Conservation (phyloP, 1,140 invertebrate genomes). For the Lycorma delicatula region DNA sequence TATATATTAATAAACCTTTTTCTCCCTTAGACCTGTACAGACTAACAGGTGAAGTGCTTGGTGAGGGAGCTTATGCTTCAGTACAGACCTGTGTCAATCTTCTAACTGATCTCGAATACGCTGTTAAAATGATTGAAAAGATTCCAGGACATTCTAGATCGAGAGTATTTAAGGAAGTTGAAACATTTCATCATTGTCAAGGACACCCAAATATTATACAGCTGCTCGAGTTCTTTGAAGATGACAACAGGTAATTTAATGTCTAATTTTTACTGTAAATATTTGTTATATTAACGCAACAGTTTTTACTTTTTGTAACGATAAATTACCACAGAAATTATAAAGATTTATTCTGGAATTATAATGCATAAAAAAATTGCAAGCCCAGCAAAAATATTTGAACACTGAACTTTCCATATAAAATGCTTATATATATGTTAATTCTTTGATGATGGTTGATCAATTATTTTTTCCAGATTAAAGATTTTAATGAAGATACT, state of each 20-base stretch:
- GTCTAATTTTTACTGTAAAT: no score
- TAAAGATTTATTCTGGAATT: no score
- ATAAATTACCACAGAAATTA: no score
- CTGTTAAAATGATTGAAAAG: conserved; percentile 97
- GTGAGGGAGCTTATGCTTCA: conserved; percentile 92
- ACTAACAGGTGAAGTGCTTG: conserved; percentile 88
- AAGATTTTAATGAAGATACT: no score
- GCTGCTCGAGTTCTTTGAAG: conserved; percentile 94
- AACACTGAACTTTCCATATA: no score
- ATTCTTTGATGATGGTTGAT: no score
- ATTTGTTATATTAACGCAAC: no score
- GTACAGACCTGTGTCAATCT: conserved; percentile 89
- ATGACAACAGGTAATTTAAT: conserved; percentile 63
- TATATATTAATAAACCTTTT: conserved; percentile 21
- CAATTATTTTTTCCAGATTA: no score
- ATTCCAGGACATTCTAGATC: conserved; percentile 83
- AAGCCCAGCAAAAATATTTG: no score
- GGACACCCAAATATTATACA: conserved; percentile 96
- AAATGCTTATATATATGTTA: no score
- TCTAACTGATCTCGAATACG: conserved; percentile 86
- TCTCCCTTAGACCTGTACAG: conserved; percentile 79
- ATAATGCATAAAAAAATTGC: no score
- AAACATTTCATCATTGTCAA: conserved; percentile 96
- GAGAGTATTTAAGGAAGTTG: conserved; percentile 94
- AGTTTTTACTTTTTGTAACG: no score